Base-by-base conservation (phyloP, 2,888 invertebrate genomes). In the Axea sp. region DNA sequence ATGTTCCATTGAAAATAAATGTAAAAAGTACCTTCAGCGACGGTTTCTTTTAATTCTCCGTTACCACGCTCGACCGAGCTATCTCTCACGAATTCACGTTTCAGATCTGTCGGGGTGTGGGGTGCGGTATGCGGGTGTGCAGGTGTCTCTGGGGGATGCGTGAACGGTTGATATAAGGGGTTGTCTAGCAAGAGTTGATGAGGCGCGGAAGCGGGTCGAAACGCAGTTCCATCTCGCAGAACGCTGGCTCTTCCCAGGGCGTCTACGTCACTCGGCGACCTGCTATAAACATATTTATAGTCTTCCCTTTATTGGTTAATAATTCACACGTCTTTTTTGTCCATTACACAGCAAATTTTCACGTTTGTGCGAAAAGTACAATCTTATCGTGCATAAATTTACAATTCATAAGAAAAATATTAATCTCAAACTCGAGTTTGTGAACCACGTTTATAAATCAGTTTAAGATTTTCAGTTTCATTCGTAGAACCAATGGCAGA, bases 211-310 rank as follows among this genome's bases (percentile, higher is more conserved):
- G 90, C 82, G 88, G 90, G 78, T 89, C 90, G 82, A 89, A 90
- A 78, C 87, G 89, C 83, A 76, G 85, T 83, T 26, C 91, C 91
- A 82, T 93, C 93, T 64, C 93, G 88, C 78, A 93, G 84, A 9
- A 93, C 93, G 73, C 92, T 92, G 37, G 92, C 92, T 77, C 93
- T 89, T 64, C 89, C 87, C 71, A 86, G 73, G 19, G 83, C 79
- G 60, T 87, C 86, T 35, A 86, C 77, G 41, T 87, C 86, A 77
- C 82, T 87, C 9, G 86, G 85, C 69, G 86, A 86, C 80, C 86
- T 86, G 45, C 51, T 60, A 14, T 4, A 62, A 45, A n/a, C n/a
- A n/a, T n/a, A n/a, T n/a, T n/a, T n/a, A n/a, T n/a, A n/a, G n/a
- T n/a, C n/a, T n/a, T n/a, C n/a, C n/a, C n/a, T n/a, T n/a, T n/a